Base-by-base conservation (phyloP, 2,888 invertebrate genomes). In the Clitarchus hookeri region DNA sequence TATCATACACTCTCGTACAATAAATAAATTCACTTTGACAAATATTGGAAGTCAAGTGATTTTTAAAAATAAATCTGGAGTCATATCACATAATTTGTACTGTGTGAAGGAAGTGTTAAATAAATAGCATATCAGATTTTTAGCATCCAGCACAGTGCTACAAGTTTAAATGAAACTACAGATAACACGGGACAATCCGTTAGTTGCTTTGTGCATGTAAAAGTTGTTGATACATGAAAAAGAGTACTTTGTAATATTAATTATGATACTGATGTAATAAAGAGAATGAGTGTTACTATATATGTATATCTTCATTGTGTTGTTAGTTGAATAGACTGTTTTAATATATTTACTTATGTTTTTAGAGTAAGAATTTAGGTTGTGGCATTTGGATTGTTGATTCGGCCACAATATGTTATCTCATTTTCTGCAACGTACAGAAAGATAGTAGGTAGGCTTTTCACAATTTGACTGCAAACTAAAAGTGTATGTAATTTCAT, bases 1-100 rank as follows among this genome's bases (percentile, higher is more conserved):
- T 82, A 82, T 82, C 82, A 82, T 82, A 82, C 27, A 82, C 44
- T 36, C 16, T 82, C 16, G 82, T 82, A 82, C 82, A 82, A 82
- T 82, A 82, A 27, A 27, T 9, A 65, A 65, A 8, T 65, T 65
- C 65, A 65, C 65, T 65, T n/a, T 65, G 65, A 19, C 65, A 16
- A 65, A 11, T 65, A 65, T 65, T 65, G n/a, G 65, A 23, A 65
- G 65, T 65, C 48, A 48, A 65, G 65, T 65, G 65, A 65, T 19
- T 65, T 65, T 3, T n/a, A 65, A 65, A 65, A 65, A n/a, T 65
- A 12, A 65, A 65, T 65, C 65, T 65, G 19, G 65, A 65, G n/a
- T 23, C 65, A 65, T 65, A 65, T 65, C 65, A 65, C 8, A n/a
- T 65, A 65, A 65, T 65, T 65, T 65, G 23, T 65, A 65, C 11